A percentile compares a stretch with the other conserved stretches of the same genome.
phyloP scores from a whole-genome alignment of 2,113 vertebrate species.

The Cacatua alba region DNA sequence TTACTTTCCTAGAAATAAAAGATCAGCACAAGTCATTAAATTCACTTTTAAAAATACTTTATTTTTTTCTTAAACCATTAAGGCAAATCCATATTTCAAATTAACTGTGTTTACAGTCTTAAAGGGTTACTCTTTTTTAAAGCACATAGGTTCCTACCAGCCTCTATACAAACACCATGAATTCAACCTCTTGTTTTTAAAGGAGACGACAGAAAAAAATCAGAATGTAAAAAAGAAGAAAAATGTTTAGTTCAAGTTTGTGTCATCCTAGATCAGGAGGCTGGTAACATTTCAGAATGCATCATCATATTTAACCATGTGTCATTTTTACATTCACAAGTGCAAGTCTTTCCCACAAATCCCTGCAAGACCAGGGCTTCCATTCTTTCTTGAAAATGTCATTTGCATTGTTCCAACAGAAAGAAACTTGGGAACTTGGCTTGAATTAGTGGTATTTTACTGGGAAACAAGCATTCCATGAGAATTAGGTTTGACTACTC shows the following conservation, averaged over 20 bases:
- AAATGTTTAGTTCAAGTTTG: conserved; percentile 47
- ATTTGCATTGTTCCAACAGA: neutral
- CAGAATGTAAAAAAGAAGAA: conserved; percentile 23
- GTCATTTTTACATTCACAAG: neutral
- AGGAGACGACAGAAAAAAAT: neutral
- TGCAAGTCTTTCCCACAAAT: neutral
- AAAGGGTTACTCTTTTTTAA: conserved; percentile 54
- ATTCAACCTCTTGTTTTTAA: conserved; percentile 26
- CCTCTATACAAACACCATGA: conserved; percentile 51
- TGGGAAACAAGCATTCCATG: neutral
- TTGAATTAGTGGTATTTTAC: neutral
- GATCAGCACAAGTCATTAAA: neutral
- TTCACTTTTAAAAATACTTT: conserved; percentile 76
- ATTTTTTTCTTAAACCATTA: conserved; percentile 76
- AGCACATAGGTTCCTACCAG: conserved; percentile 29
- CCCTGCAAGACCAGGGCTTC: neutral
- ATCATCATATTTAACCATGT: neutral
- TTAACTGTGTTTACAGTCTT: conserved; percentile 71
- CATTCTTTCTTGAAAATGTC: neutral
- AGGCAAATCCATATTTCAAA: conserved; percentile 74
- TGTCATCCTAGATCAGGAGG: conserved; percentile 28
- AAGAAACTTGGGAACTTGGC: neutral
- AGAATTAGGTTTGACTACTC: neutral
- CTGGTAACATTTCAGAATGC: neutral
- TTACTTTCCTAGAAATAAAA: neutral